phyloP scores from a whole-genome alignment of 2,113 vertebrate genomes.

The Gambusia affinis region DNA sequence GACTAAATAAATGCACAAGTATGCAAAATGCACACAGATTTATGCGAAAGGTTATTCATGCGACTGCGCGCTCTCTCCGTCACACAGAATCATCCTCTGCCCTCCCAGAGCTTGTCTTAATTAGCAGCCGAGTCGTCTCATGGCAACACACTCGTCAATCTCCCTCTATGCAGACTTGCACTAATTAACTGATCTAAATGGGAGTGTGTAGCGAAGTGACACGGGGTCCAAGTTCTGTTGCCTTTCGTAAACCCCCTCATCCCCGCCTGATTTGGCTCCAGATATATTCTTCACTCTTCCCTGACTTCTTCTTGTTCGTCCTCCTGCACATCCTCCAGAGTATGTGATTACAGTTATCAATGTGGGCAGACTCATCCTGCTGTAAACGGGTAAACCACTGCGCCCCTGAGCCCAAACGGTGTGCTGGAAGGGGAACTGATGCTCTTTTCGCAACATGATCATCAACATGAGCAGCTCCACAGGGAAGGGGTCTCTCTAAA shows the following conservation, averaged over 20 bases:
- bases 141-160: constrained; percentile 74
- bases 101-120: constrained; percentile 67
- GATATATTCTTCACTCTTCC: background rate
- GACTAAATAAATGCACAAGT: constrained; percentile 25
- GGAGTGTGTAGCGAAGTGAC: constrained; percentile 49
- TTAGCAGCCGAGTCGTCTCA: constrained; percentile 73
- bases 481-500: constrained; percentile 53
- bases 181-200: constrained; percentile 75
- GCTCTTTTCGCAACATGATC: constrained; percentile 55
- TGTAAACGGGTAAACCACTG: constrained; percentile 54
- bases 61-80: constrained; percentile 29
- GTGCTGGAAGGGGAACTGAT: constrained; percentile 36
- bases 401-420: constrained; percentile 40
- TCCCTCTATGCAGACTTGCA: constrained; percentile 48
- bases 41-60: constrained; percentile 55
- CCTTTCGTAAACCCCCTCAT: constrained; percentile 6
- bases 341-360: constrained; percentile 39
- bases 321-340: constrained; percentile 24
- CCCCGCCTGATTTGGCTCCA: background rate
- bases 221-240: constrained; percentile 18
- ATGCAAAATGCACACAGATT: constrained; percentile 39
- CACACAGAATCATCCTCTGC: constrained; percentile 34
- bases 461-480: constrained; percentile 54
- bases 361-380: constrained; percentile 19
- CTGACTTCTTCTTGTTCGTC: background rate